Percentiles rank a stretch among this genome's conserved stretches.
Evolutionary conservation across 2,888 invertebrate species (phyloP).

Genomic region (Agapostemon virescens): DNA sequence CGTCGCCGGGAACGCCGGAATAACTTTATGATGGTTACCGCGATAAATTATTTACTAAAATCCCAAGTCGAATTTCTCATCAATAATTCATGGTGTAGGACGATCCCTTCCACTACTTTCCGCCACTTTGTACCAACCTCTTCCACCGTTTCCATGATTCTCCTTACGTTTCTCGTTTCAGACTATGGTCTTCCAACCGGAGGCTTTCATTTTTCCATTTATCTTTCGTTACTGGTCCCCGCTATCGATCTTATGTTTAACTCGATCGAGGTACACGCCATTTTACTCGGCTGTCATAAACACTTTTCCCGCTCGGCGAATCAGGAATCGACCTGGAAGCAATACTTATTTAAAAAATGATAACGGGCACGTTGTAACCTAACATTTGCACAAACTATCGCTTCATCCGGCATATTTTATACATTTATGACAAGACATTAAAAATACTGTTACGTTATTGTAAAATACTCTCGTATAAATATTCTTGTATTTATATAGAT

Average conservation of each 20-base stretch:
- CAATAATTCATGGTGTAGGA: conserved; percentile 49
- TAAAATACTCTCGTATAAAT: too few species aligned
- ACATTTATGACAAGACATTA: too few species aligned
- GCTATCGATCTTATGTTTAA: conserved; percentile 12
- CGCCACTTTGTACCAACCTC: conserved; percentile 42
- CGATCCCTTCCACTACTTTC: conserved; percentile 26
- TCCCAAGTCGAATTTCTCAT: conserved; percentile 50
- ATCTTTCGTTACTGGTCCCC: conserved; percentile 18
- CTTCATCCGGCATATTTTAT: neutral
- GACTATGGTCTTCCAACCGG: conserved; percentile 37
- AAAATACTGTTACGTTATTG: too few species aligned
- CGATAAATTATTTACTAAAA: conserved; percentile 52
- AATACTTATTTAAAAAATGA: neutral
- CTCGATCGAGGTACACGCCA: conserved; percentile 8
- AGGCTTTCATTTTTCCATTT: conserved; percentile 50
- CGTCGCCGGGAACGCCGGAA: conserved; percentile 11
- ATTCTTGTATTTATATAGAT: too few species aligned
- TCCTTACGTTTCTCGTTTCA: neutral
- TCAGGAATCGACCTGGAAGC: neutral
- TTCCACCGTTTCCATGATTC: neutral
- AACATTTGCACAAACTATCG: too few species aligned
- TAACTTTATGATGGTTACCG: conserved; percentile 43
- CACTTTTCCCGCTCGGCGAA: neutral
- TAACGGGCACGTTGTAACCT: neutral
- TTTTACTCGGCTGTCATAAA: conserved; percentile 1